These are phyloP conservation scores for Anguilla anguilla DNA, from an alignment of 2,797 vertebrate species.

Conservation along the genomic window DNA sequence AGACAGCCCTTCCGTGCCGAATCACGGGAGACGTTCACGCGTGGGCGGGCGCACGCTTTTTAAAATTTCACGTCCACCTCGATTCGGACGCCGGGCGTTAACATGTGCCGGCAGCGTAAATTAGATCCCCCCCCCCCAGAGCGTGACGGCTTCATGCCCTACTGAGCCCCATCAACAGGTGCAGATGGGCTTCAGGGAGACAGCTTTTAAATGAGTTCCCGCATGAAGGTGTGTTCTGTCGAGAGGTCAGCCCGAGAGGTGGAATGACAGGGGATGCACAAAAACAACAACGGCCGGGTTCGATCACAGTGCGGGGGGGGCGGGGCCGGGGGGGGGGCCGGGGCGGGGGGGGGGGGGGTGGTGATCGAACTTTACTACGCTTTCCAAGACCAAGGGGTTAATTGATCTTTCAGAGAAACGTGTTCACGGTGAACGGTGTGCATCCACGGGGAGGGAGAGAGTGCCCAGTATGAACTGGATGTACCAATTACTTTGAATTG, in stretches of 20 bases:
- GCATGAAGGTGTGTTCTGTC: not conserved
- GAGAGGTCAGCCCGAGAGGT: too few relatives aligned
- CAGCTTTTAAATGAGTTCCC: not conserved
- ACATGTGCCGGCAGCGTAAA: not conserved
- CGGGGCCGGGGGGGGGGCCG: too few relatives aligned
- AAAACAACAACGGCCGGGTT: not conserved
- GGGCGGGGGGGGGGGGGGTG: too few relatives aligned
- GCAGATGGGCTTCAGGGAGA: not conserved
- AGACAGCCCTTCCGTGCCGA: not conserved
- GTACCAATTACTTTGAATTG: too few relatives aligned
- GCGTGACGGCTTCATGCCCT: not conserved
- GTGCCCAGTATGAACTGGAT: too few relatives aligned
- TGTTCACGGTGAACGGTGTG: not conserved
- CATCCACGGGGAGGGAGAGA: too few relatives aligned
- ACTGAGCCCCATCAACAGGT: not conserved
- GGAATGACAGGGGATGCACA: not conserved
- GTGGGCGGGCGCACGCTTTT: not conserved
- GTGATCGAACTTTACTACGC: too few relatives aligned
- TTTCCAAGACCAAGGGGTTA: not conserved
- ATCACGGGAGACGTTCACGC: not conserved
- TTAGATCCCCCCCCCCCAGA: not conserved
- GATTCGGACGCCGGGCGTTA: not conserved
- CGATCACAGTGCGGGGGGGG: too few relatives aligned
- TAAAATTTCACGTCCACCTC: not conserved
- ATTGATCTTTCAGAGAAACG: not conserved